Base-by-base conservation (phyloP, 2,797 vertebrate species). In the Tiaroga cobitis region DNA sequence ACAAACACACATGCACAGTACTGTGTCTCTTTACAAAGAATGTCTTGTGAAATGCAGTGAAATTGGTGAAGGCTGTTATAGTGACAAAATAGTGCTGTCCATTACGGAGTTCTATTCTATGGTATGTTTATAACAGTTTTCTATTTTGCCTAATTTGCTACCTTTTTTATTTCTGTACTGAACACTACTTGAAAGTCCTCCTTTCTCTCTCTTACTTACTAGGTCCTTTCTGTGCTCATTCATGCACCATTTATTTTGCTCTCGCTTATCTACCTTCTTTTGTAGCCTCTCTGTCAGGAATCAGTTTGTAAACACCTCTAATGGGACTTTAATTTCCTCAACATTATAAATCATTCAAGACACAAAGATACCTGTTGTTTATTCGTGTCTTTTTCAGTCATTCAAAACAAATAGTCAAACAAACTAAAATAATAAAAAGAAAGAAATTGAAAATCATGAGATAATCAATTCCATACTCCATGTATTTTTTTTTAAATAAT, bases 261-360 rank as follows among this genome's bases (percentile, higher is more conserved):
- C 32, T 39, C 29, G 83, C 74, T 65, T 79, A 87, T 80, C 83
- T 82, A 70, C 80, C 82, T 81, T 73, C 75, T 85, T 72, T 70
- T 34, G 61, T 65, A 41, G 65, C 73, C 65, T 65, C 19, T 63
- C 75, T 88, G 80, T 86, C 84, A 87, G 70, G 56, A 81, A 74
- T 88, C 76, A 80, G 51, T 85, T 85, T 83, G 73, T 83, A 88
- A 84, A 74, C 77, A 85, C 49, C 80, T 88, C 67, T 85, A 88
- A 88, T 85, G 80, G 59, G 76, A 79, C 51, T 87, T 88, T 88
- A 82, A 87, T 87, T 82, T 81, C 39, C 54, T 87, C 39, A 39
- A 37, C 76, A 69, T 51, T 54, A 86, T 88, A 39, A 85, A 88
- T 88, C 65, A 87, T 83, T 68, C 49, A 83, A 67, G 26, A 41